A percentile compares a stretch with the other conserved stretches of the same genome.
Conservation (phyloP, 2,797 vertebrate species). For the Melanotaenia nigrans region DNA sequence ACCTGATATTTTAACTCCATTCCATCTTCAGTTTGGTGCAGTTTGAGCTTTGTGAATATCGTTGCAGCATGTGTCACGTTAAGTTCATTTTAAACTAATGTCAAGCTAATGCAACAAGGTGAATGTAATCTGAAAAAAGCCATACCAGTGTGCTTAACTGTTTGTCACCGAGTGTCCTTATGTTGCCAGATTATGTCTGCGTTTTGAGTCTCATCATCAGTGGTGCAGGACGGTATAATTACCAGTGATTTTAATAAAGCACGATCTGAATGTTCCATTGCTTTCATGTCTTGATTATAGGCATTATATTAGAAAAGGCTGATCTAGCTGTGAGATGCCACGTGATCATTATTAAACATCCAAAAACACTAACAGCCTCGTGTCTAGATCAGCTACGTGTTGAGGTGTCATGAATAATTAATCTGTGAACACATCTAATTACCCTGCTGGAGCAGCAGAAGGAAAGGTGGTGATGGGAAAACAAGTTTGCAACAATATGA, state of each 20-base stretch:
- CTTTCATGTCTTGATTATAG: slow-evolving; percentile 46
- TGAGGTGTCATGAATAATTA: slow-evolving; percentile 68
- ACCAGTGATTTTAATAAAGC: slow-evolving; percentile 59
- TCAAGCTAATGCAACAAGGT: slow-evolving; percentile 63
- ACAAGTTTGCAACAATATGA: not conserved
- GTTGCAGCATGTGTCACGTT: slow-evolving; percentile 18
- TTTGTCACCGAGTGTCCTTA: slow-evolving; percentile 70
- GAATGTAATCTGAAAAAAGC: slow-evolving; percentile 82
- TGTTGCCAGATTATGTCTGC: slow-evolving; percentile 59
- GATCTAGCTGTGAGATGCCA: slow-evolving; percentile 23
- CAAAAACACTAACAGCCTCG: slow-evolving; percentile 22
- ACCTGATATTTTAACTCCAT: slow-evolving; percentile 28
- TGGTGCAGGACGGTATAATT: not conserved
- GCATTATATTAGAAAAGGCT: slow-evolving; percentile 39
- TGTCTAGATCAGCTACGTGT: slow-evolving; percentile 33
- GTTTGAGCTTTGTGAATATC: slow-evolving; percentile 5
- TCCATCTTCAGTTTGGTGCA: slow-evolving; percentile 25
- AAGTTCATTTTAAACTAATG: slow-evolving; percentile 15
- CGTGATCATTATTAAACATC: slow-evolving; percentile 23
- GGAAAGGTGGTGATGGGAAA: slow-evolving; percentile 7
- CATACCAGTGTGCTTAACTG: slow-evolving; percentile 78
- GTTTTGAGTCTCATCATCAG: slow-evolving; percentile 43
- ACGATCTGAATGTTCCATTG: slow-evolving; percentile 62
- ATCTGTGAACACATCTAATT: slow-evolving; percentile 51
- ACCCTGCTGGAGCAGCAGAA: slow-evolving; percentile 34